These are phyloP conservation scores for Vollenhovia emeryi DNA, from an alignment of 1,140 invertebrate species.

Conservation along the genomic window DNA sequence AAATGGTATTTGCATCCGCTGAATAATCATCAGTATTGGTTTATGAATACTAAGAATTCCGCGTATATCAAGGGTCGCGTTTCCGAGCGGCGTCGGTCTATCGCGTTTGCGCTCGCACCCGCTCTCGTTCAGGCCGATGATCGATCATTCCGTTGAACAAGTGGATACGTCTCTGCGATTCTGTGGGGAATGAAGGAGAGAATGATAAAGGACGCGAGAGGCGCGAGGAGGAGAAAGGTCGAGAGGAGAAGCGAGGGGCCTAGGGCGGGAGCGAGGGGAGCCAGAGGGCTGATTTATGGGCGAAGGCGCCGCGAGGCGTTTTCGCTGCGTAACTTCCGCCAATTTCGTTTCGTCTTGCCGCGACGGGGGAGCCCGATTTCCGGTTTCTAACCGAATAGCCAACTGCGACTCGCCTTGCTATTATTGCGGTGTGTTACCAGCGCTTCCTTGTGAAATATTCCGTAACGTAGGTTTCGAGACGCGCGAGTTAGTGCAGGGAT, in stretches of 20 bases:
- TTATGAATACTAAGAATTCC: slow-evolving; percentile 57
- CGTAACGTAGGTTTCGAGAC: background rate
- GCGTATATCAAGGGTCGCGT: slow-evolving; percentile 30
- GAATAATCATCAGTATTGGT: slow-evolving; percentile 59
- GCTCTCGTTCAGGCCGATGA: slow-evolving; percentile 20
- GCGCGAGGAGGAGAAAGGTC: background rate
- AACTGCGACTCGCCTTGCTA: slow-evolving; percentile 22
- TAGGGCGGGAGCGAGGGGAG: background rate
- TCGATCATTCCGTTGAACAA: slow-evolving; percentile 58
- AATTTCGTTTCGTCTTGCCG: slow-evolving; percentile 73
- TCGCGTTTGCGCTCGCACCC: slow-evolving; percentile 13
- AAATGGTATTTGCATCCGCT: slow-evolving; percentile 50
- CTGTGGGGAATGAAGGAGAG: slow-evolving; percentile 28
- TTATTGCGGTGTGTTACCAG: slow-evolving; percentile 9
- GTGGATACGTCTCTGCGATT: slow-evolving; percentile 45
- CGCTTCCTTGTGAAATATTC: slow-evolving; percentile 29
- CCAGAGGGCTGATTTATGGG: slow-evolving; percentile 69
- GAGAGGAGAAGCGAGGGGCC: background rate
- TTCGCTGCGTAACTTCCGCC: slow-evolving; percentile 75
- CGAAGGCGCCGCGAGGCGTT: slow-evolving; percentile 60
- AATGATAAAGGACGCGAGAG: background rate
- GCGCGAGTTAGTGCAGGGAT: background rate
- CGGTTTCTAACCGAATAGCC: slow-evolving; percentile 62
- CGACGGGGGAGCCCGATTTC: slow-evolving; percentile 57
- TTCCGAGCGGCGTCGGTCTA: background rate